These are phyloP conservation scores for Barypeithes pellucidus DNA, from an alignment of 2,888 invertebrate species.

Conservation along the genomic window DNA sequence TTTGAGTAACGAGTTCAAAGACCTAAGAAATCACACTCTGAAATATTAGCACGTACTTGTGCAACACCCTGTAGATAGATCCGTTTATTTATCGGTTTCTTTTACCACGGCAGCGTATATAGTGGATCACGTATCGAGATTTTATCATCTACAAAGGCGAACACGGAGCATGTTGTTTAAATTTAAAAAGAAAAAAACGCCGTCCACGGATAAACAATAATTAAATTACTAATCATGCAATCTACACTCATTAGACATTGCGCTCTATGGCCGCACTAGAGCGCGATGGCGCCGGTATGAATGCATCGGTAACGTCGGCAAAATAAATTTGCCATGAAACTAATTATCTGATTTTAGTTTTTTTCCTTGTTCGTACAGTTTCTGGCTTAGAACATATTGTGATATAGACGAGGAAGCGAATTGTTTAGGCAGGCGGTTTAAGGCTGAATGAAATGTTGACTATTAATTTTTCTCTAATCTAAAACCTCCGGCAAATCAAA, in stretches of 20 bases:
- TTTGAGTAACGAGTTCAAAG: no score
- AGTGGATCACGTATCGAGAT: conserved; percentile 36
- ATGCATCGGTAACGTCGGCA: conserved; percentile 43
- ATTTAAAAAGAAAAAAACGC: conserved; percentile 47
- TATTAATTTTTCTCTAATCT: no score
- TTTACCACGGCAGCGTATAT: conserved; percentile 12
- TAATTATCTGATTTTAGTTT: neutral
- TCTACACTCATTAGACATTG: conserved; percentile 61
- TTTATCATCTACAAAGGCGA: conserved; percentile 33
- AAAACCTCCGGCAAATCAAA: no score
- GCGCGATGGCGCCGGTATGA: conserved; percentile 56
- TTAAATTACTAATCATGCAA: conserved; percentile 62
- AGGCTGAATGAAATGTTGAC: no score
- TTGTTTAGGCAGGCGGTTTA: no score
- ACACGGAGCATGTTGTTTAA: conserved; percentile 34
- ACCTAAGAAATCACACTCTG: no score
- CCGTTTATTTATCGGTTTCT: conserved; percentile 9
- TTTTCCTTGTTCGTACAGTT: neutral
- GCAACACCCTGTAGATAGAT: no score
- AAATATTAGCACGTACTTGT: no score
- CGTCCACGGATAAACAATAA: conserved; percentile 55
- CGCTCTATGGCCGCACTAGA: conserved; percentile 53
- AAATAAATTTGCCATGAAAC: conserved; percentile 9
- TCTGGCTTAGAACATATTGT: no score
- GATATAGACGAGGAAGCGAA: no score